Conservation (phyloP, 2,888 invertebrate genomes). For the Thymelicus sylvestris region DNA sequence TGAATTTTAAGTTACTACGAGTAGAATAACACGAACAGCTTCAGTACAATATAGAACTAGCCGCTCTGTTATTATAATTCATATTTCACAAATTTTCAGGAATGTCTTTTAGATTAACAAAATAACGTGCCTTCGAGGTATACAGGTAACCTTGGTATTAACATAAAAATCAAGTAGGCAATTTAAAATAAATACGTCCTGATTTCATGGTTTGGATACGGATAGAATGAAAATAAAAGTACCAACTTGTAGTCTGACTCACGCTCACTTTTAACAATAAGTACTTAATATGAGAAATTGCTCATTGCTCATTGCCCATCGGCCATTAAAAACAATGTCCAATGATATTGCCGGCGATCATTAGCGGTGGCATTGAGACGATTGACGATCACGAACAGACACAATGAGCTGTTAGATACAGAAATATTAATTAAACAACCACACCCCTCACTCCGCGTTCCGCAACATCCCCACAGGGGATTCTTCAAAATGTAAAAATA, state of each 20-base stretch:
- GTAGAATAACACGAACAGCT: neutral
- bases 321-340: conserved; percentile 17
- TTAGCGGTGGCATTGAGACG: conserved; percentile 22
- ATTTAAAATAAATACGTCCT: too few relatives aligned
- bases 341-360: conserved; percentile 11
- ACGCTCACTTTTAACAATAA: neutral
- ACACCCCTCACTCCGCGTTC: neutral
- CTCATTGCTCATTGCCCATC: conserved; percentile 10
- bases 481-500: neutral
- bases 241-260: neutral
- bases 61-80: too few relatives aligned
- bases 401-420: conserved; percentile 3
- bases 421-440: neutral
- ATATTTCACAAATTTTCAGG: too few relatives aligned
- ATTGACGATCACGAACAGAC: conserved; percentile 20
- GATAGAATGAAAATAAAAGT: neutral
- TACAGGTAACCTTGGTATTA: too few relatives aligned
- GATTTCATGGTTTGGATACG: neutral
- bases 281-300: conserved; percentile 5
- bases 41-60: neutral
- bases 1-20: conserved; percentile 13
- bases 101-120: too few relatives aligned
- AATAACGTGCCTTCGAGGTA: too few relatives aligned
- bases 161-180: too few relatives aligned
- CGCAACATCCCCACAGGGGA: neutral